Base-by-base conservation (phyloP, 2,113 vertebrate species). In the Etheostoma cragini region DNA sequence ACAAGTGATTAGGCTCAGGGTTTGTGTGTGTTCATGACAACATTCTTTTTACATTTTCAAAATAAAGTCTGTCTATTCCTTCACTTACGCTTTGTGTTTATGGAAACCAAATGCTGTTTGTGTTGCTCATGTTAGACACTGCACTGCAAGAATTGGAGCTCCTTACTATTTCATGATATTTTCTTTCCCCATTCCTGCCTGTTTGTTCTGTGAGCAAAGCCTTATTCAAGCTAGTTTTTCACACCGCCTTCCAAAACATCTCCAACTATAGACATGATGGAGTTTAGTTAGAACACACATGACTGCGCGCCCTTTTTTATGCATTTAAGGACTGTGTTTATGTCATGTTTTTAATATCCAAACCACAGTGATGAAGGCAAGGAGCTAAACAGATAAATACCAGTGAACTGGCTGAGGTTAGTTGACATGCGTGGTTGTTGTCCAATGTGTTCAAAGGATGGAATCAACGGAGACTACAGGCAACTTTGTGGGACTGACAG, bases 241-340 rank as follows among this genome's bases (percentile, higher is more conserved):
- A 46, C 52, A 56, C 13, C 1, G 3, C 24, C 38, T n/a, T 76
- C 50, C 45, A 77, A 71, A 86, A 68, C 61, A 50, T 65, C 33
- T 88, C 86, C 81, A 90, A 78, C 66, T 87, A 57, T 69, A 81
- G 65, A 63, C 83, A 80, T 35, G 58, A 45, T 1, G n/a, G 52
- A 52, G 16, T 21, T 58, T 21, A 30, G 42, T 72, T 17, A 30
- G 64, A 47, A 62, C 62, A 70, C 61, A 50, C 70, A 49, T 52
- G 54, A n/a, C 11, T 24, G 35, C 74, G 72, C 76, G 22, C 62
- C 47, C 70, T n/a, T n/a, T n/a, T n/a, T n/a, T n/a, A n/a, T n/a
- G n/a, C n/a, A n/a, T n/a, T n/a, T n/a, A n/a, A n/a, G n/a, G n/a
- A n/a, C n/a, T n/a, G n/a, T n/a, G n/a, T n/a, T n/a, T n/a, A n/a